phyloP scores from a whole-genome alignment of 2,797 vertebrate species.

The Babyrousa celebensis region DNA sequence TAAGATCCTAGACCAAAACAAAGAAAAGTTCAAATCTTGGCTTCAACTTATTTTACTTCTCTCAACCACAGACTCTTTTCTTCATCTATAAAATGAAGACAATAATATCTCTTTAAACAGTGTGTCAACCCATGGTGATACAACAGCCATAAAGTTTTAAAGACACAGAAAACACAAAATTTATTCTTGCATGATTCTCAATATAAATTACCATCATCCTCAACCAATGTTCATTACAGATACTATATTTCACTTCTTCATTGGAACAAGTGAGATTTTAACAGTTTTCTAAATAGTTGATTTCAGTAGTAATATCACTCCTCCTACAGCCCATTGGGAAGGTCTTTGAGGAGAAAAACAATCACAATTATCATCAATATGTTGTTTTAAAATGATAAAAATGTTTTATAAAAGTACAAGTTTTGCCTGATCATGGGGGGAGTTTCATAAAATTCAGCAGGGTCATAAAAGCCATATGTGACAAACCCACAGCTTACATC shows the following conservation, averaged over 20 bases:
- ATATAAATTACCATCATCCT: not conserved
- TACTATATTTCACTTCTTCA: conserved; percentile 29
- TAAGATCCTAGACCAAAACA: not conserved
- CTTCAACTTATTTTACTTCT: conserved; percentile 5
- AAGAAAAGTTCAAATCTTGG: not conserved
- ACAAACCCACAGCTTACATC: not conserved
- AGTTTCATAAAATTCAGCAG: not conserved
- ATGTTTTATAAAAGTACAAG: not conserved
- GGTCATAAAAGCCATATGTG: not conserved
- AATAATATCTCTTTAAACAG: not conserved
- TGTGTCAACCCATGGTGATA: not conserved
- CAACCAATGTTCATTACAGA: conserved; percentile 53
- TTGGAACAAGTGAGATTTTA: conserved; percentile 37
- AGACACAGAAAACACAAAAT: conserved; percentile 23
- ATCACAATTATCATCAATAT: not conserved
- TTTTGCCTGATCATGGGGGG: not conserved
- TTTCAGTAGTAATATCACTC: conserved; percentile 28
- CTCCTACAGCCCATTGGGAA: not conserved
- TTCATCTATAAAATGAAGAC: conserved; percentile 44
- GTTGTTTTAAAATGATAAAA: conserved; percentile 33
- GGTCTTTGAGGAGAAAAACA: conserved; percentile 33
- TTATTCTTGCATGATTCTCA: conserved; percentile 42
- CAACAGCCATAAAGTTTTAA: not conserved
- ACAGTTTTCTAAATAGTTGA: conserved; percentile 30
- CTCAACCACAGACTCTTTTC: not conserved